Conservation (phyloP, 2,888 invertebrate genomes). For the Drosophila anomalipes region DNA sequence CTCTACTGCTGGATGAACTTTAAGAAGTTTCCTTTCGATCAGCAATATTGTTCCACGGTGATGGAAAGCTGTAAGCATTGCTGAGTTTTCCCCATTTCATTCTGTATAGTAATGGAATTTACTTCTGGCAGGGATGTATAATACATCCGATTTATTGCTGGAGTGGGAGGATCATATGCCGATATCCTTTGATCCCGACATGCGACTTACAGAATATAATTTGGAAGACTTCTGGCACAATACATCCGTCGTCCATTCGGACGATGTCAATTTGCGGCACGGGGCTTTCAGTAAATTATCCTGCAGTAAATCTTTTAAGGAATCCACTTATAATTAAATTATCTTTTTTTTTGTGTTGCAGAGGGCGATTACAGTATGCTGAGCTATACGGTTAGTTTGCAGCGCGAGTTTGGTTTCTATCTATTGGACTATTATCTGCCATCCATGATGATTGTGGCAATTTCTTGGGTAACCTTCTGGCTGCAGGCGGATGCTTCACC, state of each 20-base stretch:
- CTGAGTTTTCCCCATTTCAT: rapidly evolving
- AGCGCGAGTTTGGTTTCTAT: slow-evolving; percentile 83
- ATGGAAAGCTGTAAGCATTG: slow-evolving; percentile 79
- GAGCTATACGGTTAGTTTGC: slow-evolving; percentile 80
- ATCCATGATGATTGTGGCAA: slow-evolving; percentile 84
- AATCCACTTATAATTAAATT: not conserved
- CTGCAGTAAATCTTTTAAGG: not conserved
- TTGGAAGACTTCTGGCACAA: slow-evolving; percentile 78
- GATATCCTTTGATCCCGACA: slow-evolving; percentile 82
- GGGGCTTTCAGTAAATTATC: slow-evolving; percentile 76
- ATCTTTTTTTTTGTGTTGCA: slow-evolving; percentile 12
- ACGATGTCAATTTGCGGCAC: slow-evolving; percentile 76
- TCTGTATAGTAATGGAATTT: rapidly evolving
- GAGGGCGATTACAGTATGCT: slow-evolving; percentile 80
- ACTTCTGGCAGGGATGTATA: slow-evolving; percentile 79
- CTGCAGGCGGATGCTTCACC: slow-evolving; percentile 82
- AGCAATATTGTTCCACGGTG: slow-evolving; percentile 78
- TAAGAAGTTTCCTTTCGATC: slow-evolving; percentile 82
- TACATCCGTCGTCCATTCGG: slow-evolving; percentile 70
- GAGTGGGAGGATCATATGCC: slow-evolving; percentile 77
- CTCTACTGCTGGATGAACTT: slow-evolving; percentile 83
- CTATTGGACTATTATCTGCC: slow-evolving; percentile 82
- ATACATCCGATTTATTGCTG: slow-evolving; percentile 77
- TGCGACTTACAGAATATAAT: slow-evolving; percentile 81
- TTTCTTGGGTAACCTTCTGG: slow-evolving; percentile 83